Percentiles rank a stretch among this genome's conserved stretches.
Evolutionary conservation across 2,888 invertebrate genomes (phyloP).

Genomic region (Ophion slaviceki): DNA sequence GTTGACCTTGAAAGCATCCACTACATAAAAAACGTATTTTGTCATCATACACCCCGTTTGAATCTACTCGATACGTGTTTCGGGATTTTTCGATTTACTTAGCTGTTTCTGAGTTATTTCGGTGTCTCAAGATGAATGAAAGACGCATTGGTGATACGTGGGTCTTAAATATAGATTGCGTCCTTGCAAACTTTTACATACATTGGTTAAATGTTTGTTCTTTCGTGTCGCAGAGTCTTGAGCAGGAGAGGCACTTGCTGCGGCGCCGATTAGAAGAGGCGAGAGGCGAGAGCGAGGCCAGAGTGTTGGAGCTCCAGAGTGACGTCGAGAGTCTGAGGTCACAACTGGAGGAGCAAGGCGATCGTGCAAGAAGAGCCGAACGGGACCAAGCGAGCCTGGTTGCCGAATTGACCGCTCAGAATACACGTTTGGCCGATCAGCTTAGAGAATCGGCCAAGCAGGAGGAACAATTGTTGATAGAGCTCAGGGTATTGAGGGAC

Average conservation of each 20-base stretch:
- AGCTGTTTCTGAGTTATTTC: too few relatives aligned
- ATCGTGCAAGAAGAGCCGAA: constrained; percentile 86
- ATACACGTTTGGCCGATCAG: constrained; percentile 93
- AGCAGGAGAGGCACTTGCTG: constrained; percentile 96
- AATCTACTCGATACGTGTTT: too few relatives aligned
- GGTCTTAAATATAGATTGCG: too few relatives aligned
- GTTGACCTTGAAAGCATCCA: too few relatives aligned
- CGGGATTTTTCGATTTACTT: too few relatives aligned
- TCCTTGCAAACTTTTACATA: too few relatives aligned
- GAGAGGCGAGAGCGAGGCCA: constrained; percentile 94
- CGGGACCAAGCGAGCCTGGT: constrained; percentile 93
- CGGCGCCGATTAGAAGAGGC: constrained; percentile 93
- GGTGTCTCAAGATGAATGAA: too few relatives aligned
- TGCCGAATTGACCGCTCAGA: constrained; percentile 94
- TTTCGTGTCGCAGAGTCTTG: constrained; percentile 89
- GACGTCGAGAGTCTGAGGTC: constrained; percentile 92
- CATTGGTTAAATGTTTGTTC: not conserved
- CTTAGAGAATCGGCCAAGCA: constrained; percentile 92
- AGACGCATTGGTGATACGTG: too few relatives aligned
- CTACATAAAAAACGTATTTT: too few relatives aligned
- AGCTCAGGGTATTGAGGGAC: constrained; percentile 92
- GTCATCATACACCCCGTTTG: too few relatives aligned
- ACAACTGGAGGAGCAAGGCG: constrained; percentile 87
- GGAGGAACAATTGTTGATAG: constrained; percentile 91
- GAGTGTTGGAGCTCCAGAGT: constrained; percentile 93